phyloP scores from a whole-genome alignment of 2,113 vertebrate species.

The Phodopus roborovskii region DNA sequence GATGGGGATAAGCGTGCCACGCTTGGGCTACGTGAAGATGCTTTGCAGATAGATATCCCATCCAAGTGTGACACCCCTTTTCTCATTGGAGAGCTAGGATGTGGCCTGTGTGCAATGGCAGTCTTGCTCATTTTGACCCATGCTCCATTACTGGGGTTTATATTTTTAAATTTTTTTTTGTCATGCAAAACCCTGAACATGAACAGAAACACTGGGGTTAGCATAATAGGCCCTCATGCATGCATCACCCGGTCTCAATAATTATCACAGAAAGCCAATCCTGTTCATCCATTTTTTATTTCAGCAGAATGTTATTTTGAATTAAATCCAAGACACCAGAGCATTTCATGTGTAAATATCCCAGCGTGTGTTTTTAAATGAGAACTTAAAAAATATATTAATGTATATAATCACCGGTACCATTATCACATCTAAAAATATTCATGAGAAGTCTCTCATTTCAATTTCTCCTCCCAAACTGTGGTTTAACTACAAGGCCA shows the following conservation, averaged over 20 bases:
- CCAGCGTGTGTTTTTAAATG: slow-evolving; percentile 39
- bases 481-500: slow-evolving; percentile 5
- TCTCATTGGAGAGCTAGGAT: not conserved
- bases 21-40: not conserved
- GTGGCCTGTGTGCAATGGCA: not conserved
- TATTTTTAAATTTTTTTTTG: not conserved
- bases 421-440: slow-evolving; percentile 27
- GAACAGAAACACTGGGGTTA: not conserved
- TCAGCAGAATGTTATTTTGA: slow-evolving; percentile 14
- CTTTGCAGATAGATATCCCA: not conserved
- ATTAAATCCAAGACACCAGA: slow-evolving; percentile 44
- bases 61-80: not conserved
- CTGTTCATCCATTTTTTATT: not conserved
- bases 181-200: not conserved
- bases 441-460: not conserved
- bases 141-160: not conserved
- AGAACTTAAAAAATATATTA: not conserved
- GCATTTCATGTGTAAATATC: slow-evolving; percentile 30
- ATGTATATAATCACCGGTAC: not conserved
- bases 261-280: not conserved
- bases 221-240: not conserved
- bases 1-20: not conserved
- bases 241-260: not conserved
- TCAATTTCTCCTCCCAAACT: not conserved
- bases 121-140: not conserved